phyloP scores from a whole-genome alignment of 2,113 vertebrate species.

The Esox niger region DNA sequence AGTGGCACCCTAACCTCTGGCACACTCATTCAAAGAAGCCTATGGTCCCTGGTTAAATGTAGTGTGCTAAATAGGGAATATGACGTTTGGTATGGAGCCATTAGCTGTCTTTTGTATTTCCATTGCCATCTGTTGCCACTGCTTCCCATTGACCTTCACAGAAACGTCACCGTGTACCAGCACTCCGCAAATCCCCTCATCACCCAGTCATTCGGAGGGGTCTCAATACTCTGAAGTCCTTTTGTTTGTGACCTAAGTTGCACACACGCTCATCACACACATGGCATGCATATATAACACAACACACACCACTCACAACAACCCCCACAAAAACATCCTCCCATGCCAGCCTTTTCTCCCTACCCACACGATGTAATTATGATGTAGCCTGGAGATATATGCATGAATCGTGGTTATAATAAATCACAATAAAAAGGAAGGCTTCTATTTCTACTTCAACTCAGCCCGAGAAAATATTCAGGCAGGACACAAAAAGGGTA shows the following conservation, averaged over 20 bases:
- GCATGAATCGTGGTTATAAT: neutral
- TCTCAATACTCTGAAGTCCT: neutral
- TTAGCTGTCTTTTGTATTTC: neutral
- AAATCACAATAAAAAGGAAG: neutral
- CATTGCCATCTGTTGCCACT: neutral
- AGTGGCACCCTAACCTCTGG: too few species aligned
- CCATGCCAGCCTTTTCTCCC: neutral
- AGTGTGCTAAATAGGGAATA: neutral
- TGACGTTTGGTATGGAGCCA: neutral
- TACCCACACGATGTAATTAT: conserved; percentile 3
- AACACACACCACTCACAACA: too few species aligned
- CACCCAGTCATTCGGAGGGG: neutral
- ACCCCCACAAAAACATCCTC: neutral
- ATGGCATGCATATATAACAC: neutral
- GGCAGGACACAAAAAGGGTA: neutral
- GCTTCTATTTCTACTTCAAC: neutral
- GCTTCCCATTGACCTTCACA: neutral
- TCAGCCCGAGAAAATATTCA: neutral
- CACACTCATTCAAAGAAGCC: too few species aligned
- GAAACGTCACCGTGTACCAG: too few species aligned
- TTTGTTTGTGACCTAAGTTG: neutral
- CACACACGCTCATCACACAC: conserved; percentile 1
- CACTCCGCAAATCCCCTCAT: neutral
- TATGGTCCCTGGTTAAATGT: neutral
- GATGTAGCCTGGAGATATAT: neutral